Base-by-base conservation (phyloP, 2,797 vertebrate species). In the Rhinatrema bivittatum region DNA sequence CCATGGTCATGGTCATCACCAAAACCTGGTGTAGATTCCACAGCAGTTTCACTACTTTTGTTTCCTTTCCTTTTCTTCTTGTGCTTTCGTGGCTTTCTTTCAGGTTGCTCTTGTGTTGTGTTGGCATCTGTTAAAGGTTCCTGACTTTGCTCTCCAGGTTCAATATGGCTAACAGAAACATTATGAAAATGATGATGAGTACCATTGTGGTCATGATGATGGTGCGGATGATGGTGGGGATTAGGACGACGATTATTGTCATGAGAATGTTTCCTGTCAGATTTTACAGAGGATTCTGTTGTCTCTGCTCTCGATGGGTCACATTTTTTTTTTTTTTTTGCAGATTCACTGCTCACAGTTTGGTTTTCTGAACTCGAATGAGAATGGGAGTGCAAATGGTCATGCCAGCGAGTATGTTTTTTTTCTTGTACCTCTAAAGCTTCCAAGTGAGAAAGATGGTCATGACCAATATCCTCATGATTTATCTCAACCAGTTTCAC, bases 401-500 rank as follows among this genome's bases (percentile, higher is more conserved):
- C 55, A 9, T 65, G 63, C 3, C 85, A 67, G 56, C 91, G 91
- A 2, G 80, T 73, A 65, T 91, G 94, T 36, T 76, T 81, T 37
- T 90, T 90, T 49, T 91, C 83, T 54, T 92, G 87, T 44, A 90
- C 56, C 29, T 97, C 94, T 60, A 97, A 63, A 49, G 88, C 46
- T 56, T 96, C 91, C 6, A 98, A 71, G 55, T 99, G 93, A 52
- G 93, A 90, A 47, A 96, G 90, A 5, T 97, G 91, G 65, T 98
- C 91, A 2, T 99, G 95, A 30, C 93, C 95, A 53, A 96, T 72
- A 11, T 93, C 83, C 46, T 95, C 90, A 10, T 99, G 95, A 61
- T 87, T 86, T 47, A 89, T 64, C 36, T 71, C 84, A 20, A 99
- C 87, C 44, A 97, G 65, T 64, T 90, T 91, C 25, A 97, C 84